These are phyloP conservation scores for Clunio marinus DNA, from an alignment of 2,888 invertebrate genomes.

Conservation along the genomic window DNA sequence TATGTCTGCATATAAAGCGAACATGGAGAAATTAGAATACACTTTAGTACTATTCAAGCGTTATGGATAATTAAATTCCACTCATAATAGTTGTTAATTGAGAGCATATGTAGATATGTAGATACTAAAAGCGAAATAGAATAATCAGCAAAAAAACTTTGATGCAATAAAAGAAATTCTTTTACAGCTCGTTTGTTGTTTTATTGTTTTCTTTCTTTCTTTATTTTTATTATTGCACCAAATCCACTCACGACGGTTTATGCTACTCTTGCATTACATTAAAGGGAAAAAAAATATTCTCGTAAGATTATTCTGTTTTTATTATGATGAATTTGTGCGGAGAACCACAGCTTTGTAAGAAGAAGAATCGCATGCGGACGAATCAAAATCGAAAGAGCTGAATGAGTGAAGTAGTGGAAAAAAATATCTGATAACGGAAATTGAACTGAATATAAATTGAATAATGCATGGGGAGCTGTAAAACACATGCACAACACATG, in stretches of 20 bases:
- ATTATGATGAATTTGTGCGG: neutral
- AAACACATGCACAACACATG: neutral
- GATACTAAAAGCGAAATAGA: neutral
- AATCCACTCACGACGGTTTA: neutral
- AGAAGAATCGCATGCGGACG: slow-evolving; percentile 9
- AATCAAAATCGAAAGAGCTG: neutral
- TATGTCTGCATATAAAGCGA: no score
- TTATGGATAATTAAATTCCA: neutral
- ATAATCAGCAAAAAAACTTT: neutral
- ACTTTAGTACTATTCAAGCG: neutral
- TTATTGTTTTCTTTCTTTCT: neutral
- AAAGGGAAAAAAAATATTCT: neutral
- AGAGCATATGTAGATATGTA: neutral
- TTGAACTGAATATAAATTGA: slow-evolving; percentile 30
- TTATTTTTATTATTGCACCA: neutral
- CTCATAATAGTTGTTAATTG: neutral
- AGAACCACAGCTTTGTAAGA: neutral
- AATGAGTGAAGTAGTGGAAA: slow-evolving; percentile 1
- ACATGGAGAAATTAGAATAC: no score
- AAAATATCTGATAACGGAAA: slow-evolving; percentile 32
- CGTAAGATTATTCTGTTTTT: neutral
- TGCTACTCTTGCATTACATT: neutral
- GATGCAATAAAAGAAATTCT: neutral
- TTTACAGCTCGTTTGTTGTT: neutral
- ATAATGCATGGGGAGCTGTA: slow-evolving; percentile 13